Conservation (phyloP, 1,140 invertebrate genomes). For the Achroia grisella region DNA sequence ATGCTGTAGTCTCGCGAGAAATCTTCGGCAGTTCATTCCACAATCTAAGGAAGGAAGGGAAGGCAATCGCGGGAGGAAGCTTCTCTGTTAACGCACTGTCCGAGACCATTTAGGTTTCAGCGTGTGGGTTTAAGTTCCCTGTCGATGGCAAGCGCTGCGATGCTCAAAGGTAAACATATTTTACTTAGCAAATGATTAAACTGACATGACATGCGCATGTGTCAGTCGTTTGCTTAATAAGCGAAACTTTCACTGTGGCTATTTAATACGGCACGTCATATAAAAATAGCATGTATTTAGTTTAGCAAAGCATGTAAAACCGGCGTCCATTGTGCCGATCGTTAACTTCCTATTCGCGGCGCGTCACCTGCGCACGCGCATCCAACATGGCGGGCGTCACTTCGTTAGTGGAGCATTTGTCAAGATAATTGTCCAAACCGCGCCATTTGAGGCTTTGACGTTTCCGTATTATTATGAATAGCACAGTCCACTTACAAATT, state of each 20-base stretch:
- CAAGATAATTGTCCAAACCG: constrained; percentile 57
- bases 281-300: constrained; percentile 45
- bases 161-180: no score
- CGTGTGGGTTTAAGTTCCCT: no score
- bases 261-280: constrained; percentile 14
- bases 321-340: constrained; percentile 33
- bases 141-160: no score
- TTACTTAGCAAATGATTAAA: no score
- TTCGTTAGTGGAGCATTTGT: constrained; percentile 63
- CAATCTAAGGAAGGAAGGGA: no score
- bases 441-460: constrained; percentile 40
- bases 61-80: no score
- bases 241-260: constrained; percentile 27
- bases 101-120: no score
- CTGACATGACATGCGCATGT: no score
- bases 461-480: constrained; percentile 55
- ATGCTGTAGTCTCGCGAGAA: no score
- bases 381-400: constrained; percentile 42
- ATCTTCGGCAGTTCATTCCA: no score
- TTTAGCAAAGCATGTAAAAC: constrained; percentile 27
- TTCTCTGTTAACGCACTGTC: no score
- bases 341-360: constrained; percentile 42
- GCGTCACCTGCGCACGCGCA: constrained; percentile 40
- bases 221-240: constrained; percentile 13
- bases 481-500: constrained; percentile 3